Conservation (phyloP, 2,113 vertebrate genomes). For the Himantopus leucocephalus region DNA sequence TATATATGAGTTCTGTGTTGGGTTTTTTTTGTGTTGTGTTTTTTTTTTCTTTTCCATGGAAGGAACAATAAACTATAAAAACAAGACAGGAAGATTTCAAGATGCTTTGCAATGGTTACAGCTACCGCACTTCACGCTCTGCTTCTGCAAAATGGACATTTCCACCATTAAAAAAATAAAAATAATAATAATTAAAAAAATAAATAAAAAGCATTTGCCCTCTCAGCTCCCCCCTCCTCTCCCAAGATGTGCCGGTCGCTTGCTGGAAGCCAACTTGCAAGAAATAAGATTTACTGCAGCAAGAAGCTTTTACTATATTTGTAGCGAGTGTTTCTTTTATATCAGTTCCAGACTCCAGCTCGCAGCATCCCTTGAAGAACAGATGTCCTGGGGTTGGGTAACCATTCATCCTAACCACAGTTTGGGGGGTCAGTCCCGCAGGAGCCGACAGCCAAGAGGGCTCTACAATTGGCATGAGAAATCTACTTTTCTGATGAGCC, state of each 20-base stretch:
- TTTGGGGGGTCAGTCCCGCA: conserved; percentile 73
- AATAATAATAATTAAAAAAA: neutral
- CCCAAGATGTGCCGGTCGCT: neutral
- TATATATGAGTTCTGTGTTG: neutral
- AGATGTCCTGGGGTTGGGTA: conserved; percentile 61
- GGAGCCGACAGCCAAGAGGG: conserved; percentile 66
- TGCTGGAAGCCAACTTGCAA: neutral
- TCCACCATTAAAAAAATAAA: neutral
- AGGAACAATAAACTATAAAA: neutral
- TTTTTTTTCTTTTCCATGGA: neutral
- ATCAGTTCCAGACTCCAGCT: conserved; percentile 45
- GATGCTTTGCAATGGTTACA: neutral
- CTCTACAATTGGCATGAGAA: conserved; percentile 69
- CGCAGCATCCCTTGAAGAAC: conserved; percentile 61
- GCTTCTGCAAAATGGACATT: neutral
- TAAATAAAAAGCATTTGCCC: neutral
- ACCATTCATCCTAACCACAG: conserved; percentile 57
- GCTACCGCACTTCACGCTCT: neutral
- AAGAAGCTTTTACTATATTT: conserved; percentile 42
- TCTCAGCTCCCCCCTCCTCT: neutral
- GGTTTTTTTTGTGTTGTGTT: neutral
- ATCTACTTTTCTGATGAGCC: conserved; percentile 69
- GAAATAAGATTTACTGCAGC: conserved; percentile 36
- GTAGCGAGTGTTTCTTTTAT: conserved; percentile 33
- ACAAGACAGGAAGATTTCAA: neutral